Evolutionary conservation across 30 jellyfish, hydroid and myxozoan genomes (phyloP), one percentile per base, ranked within the genome.

Genomic region (Mastigias papua): DNA sequence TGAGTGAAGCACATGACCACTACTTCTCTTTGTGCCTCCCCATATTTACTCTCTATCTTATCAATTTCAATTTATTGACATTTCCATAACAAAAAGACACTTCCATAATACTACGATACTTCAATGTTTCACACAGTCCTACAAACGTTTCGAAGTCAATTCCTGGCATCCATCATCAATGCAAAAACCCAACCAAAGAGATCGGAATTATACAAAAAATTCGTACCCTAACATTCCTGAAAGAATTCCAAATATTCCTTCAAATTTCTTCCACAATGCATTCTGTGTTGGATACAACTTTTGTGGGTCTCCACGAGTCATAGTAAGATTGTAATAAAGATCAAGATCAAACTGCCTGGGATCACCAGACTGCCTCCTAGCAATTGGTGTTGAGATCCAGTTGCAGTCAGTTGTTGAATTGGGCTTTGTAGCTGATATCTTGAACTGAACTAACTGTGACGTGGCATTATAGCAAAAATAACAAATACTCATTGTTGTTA

Each of bases 211-310:
- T 4, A 4, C 7, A 42, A 8, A 54, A 2, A 26, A 76, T 34
- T 34, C 97, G 11, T 78, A 91, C 98, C 89, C 86, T 48, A 93
- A 49, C 6, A 93, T 34, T 6, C 93, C 96, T 26, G 82, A 69
- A 6, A 93, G 84, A 0, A 80, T 86, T 13, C 29, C 21, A 76
- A 93, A 93, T 0, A 93, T 76, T 5, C 82, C 68, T 17, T 49
- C 80, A 86, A 93, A 93, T 78, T 86, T 93, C 27, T 19, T 84
- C 98, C 98, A 93, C 46, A 81, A n/a, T n/a, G 70, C 89, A 19
- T 81, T 79, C 77, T 93, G 98, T 1, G 90, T 88, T 73, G 94
- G 91, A 84, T 86, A 78, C 66, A 81, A 19, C 26, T 35, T 70
- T 31, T 32, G 27, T 29, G 91, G 93, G 67, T 92, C 98, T 22